Evolutionary conservation across 2,113 vertebrate genomes (phyloP), one percentile per base, ranked within the genome.

Genomic region (Rallus limicola): DNA sequence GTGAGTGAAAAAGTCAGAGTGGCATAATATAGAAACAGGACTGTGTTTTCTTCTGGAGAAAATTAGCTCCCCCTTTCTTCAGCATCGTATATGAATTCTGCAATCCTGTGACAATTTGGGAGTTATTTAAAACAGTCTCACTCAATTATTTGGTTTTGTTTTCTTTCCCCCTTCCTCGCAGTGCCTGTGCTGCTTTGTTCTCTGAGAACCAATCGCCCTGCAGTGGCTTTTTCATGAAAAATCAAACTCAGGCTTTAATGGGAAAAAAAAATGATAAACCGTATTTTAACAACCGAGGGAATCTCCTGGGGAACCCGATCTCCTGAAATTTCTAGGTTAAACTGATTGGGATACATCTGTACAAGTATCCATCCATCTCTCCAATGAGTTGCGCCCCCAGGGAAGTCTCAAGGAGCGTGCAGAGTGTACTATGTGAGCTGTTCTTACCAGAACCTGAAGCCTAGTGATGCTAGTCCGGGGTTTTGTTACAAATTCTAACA

Each of bases 31-130:
- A 56, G 48, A 90, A 42, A 48, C 71, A 79, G 31, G 21, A 29
- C 23, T 3, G 1, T 1, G 2, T 58, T 60, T 52, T 33, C 80
- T 59, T 46, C 60, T 53, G 34, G 90, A 93, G 95, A 86, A 96
- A 92, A 68, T 90, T 46, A 94, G 46, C 86, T 96, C 79, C 92
- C 93, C 78, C 90, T 93, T 88, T 78, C 71, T 96, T 92, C 90
- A 82, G 55, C 60, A 56, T 90, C 0, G 5, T 31, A 26, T 29
- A 68, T 55, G 53, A 79, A 50, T 91, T 84, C 56, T 76, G 40
- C 0, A 1, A 58, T 84, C 70, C 65, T 71, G 55, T 1, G 7
- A 44, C 68, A 64, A 34, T 90, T 88, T 31, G 23, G 40, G 40
- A 70, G 53, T 84, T 94, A 72, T 76, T 81, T 84, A 33, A 88